Evolutionary conservation across 2,797 vertebrate genomes (phyloP).

Genomic region (Babyrousa celebensis): DNA sequence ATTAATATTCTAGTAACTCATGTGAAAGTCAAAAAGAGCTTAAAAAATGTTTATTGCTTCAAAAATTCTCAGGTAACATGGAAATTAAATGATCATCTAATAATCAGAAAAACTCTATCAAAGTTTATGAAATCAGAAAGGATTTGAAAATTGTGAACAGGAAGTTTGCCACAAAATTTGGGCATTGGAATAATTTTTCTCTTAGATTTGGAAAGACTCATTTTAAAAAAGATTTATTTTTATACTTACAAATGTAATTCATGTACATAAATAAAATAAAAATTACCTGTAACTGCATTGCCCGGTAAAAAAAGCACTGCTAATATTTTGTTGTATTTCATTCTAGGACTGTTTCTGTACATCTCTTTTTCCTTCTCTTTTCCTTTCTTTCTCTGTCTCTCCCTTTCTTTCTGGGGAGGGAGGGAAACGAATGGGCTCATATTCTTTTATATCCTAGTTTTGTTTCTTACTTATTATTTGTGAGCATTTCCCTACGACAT

Average conservation of each 20-base stretch:
- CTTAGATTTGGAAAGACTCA: conserved; percentile 45
- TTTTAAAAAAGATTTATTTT: conserved; percentile 72
- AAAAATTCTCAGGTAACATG: conserved; percentile 35
- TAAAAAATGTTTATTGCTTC: conserved; percentile 43
- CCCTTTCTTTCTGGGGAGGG: neutral
- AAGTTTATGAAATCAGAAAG: conserved; percentile 57
- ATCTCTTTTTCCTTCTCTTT: neutral
- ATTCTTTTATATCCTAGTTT: conserved; percentile 11
- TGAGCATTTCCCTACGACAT: neutral
- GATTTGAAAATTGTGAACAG: conserved; percentile 62
- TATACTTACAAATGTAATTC: conserved; percentile 58
- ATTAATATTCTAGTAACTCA: conserved; percentile 9
- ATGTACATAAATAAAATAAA: conserved; percentile 72
- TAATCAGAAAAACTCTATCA: conserved; percentile 59
- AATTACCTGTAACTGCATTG: neutral
- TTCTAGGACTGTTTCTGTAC: conserved; percentile 14
- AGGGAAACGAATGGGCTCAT: neutral
- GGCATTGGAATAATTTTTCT: conserved; percentile 57
- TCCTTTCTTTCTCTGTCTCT: neutral
- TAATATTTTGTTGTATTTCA: conserved; percentile 62
- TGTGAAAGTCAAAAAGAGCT: conserved; percentile 51
- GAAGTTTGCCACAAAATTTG: conserved; percentile 61
- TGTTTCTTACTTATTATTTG: neutral
- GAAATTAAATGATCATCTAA: conserved; percentile 42
- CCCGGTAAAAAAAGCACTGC: conserved; percentile 6